phyloP scores from a whole-genome alignment of 1,140 invertebrate species.

The Ceratoteleas bidentatus region DNA sequence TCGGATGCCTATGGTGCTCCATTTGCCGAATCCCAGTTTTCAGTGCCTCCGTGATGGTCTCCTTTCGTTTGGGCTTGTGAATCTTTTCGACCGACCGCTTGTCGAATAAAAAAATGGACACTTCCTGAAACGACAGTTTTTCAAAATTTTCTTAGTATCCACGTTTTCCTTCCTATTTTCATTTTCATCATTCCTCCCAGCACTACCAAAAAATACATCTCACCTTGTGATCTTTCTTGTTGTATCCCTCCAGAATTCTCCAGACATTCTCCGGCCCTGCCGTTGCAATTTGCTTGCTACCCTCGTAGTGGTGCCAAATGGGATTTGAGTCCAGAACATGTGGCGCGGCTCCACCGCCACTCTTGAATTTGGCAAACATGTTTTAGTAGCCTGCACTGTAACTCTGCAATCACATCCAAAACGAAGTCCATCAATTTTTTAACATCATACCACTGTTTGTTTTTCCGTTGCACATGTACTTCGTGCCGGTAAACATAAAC shows the following conservation, averaged over 20 bases:
- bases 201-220: constrained; percentile 70
- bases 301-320: constrained; percentile 93
- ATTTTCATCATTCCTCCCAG: no score
- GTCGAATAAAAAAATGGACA: constrained; percentile 97
- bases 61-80: constrained; percentile 95
- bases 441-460: no score
- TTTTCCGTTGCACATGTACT: no score
- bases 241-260: constrained; percentile 94
- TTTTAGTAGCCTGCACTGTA: constrained; percentile 60
- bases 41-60: constrained; percentile 95
- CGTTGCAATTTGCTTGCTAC: constrained; percentile 92
- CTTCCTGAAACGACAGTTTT: constrained; percentile 87
- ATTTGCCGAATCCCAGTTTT: constrained; percentile 90
- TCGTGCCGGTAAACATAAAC: no score
- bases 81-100: constrained; percentile 96
- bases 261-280: constrained; percentile 96
- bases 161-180: no score
- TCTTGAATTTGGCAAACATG: constrained; percentile 90
- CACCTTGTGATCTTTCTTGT: constrained; percentile 95
- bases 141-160: not conserved
- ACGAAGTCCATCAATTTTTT: not conserved
- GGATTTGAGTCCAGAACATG: constrained; percentile 90
- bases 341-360: constrained; percentile 80
- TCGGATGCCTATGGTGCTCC: constrained; percentile 93
- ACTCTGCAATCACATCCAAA: constrained; percentile 40